Conservation (phyloP, 2,797 vertebrate species). For the Lepidocolaptes lacrymiger region DNA sequence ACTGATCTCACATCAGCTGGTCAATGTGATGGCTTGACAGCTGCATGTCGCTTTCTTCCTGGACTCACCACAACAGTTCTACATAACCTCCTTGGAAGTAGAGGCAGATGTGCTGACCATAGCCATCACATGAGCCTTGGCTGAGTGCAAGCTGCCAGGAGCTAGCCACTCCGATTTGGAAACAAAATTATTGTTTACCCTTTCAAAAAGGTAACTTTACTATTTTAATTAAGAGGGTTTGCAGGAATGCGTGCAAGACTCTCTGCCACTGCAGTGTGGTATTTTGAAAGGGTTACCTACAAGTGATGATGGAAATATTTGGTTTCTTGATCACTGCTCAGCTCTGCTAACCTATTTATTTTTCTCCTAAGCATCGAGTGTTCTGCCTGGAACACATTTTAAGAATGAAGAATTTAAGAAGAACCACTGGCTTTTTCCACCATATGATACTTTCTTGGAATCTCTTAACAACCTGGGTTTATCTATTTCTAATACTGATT, state of each 20-base stretch:
- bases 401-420: not conserved
- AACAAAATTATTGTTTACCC: not conserved
- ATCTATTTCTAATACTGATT: not conserved
- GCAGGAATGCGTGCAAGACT: not conserved
- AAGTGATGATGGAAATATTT: not conserved
- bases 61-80: not conserved
- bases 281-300: not conserved
- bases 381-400: not conserved
- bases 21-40: not conserved
- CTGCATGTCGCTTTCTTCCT: not conserved
- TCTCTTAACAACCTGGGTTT: not conserved
- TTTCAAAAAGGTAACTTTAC: not conserved
- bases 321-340: not conserved
- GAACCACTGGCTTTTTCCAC: not conserved
- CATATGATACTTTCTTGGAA: not conserved
- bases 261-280: not conserved
- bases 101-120: not conserved
- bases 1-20: not conserved
- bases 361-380: not conserved
- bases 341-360: not conserved
- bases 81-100: not conserved
- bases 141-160: not conserved
- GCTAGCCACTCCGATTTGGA: not conserved
- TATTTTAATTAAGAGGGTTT: not conserved
- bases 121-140: accelerated